Evolutionary conservation across 2,113 vertebrate genomes (phyloP).

Genomic region (Oreochromis spilurus): DNA sequence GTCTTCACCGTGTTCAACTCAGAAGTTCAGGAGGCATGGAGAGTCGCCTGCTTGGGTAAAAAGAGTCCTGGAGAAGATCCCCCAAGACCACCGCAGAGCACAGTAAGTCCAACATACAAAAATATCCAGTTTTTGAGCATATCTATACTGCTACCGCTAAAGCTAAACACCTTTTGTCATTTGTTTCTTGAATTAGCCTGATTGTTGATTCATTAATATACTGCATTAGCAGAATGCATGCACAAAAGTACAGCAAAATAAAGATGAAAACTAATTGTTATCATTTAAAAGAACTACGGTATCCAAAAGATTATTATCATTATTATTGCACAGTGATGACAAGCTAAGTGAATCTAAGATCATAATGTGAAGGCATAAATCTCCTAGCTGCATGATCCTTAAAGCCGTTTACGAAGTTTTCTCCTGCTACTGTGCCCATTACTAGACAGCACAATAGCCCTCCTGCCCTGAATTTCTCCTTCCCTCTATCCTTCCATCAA

Average conservation of each 20-base stretch:
- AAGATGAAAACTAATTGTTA: not conserved
- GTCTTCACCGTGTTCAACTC: conserved; percentile 90
- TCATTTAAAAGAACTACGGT: not conserved
- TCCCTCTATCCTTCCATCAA: conserved; percentile 36
- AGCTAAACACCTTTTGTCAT: not conserved
- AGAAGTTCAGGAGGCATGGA: conserved; percentile 90
- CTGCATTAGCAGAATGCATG: not conserved
- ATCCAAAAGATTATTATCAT: not conserved
- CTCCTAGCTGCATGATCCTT: not conserved
- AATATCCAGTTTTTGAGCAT: not conserved
- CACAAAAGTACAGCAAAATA: not conserved
- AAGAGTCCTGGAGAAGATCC: conserved; percentile 84
- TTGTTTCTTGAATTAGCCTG: not conserved
- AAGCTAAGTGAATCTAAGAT: not conserved
- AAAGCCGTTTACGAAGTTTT: not conserved
- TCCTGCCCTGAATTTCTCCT: conserved; percentile 29
- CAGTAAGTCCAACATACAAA: conserved; percentile 49
- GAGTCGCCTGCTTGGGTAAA: conserved; percentile 82
- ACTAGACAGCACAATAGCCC: conserved; percentile 23
- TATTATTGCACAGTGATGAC: not conserved
- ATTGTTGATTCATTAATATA: not conserved
- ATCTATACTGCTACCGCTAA: not conserved
- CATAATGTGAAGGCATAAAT: not conserved
- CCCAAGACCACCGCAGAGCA: conserved; percentile 75
- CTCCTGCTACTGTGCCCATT: not conserved